Conservation (phyloP, 2,888 invertebrate species). For the Caenorhabditis imperialis region DNA sequence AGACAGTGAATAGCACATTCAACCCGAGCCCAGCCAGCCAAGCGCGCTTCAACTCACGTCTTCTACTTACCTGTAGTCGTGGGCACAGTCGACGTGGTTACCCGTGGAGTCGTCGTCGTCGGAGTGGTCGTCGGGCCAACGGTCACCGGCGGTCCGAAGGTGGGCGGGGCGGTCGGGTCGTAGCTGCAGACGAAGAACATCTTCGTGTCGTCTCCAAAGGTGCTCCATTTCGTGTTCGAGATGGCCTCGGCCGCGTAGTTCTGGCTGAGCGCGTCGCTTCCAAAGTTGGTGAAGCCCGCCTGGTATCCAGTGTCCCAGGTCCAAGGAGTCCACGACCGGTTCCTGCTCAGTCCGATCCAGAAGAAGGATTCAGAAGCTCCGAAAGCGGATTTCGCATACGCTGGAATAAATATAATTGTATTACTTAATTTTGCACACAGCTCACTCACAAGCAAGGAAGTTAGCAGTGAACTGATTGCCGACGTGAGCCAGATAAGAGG, state of each 20-base stretch:
- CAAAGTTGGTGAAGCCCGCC: constrained; percentile 10
- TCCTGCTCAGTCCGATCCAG: constrained; percentile 33
- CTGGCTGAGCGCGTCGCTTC: background rate
- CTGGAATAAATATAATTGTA: too few species aligned
- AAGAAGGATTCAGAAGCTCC: constrained; percentile 3
- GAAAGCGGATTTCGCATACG: constrained; percentile 13
- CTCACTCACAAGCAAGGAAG: background rate
- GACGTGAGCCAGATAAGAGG: background rate
- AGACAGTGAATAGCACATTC: too few species aligned
- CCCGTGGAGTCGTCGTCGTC: background rate
- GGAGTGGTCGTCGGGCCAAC: constrained; percentile 1
- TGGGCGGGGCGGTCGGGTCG: constrained; percentile 4
- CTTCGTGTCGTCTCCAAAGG: background rate
- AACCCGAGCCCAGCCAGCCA: constrained; percentile 13
- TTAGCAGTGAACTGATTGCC: background rate
- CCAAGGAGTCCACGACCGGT: background rate
- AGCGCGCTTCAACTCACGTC: constrained; percentile 6
- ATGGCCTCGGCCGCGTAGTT: constrained; percentile 27
- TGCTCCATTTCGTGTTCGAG: constrained; percentile 11
- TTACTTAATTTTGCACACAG: background rate
- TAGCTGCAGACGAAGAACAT: constrained; percentile 22
- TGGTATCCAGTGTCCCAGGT: constrained; percentile 24
- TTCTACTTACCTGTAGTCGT: constrained; percentile 33
- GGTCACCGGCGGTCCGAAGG: background rate
- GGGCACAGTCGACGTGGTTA: constrained; percentile 5